These are phyloP conservation scores for Achlya flavicornis DNA, from an alignment of 2,888 invertebrate genomes.

Conservation along the genomic window DNA sequence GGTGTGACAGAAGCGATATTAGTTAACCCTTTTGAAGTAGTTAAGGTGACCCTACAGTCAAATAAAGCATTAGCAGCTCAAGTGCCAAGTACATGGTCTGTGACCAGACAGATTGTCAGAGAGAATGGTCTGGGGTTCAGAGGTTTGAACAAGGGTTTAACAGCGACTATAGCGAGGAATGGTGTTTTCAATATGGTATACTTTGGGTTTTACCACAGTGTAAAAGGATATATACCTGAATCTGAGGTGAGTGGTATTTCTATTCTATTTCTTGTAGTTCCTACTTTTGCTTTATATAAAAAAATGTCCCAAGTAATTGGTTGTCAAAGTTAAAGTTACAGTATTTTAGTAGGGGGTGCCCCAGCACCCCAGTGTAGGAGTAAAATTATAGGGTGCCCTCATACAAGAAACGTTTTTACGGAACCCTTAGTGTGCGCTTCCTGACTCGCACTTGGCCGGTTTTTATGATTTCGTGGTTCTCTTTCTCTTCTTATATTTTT, in stretches of 20 bases:
- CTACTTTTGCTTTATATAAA: too few relatives aligned
- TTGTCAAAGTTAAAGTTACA: too few relatives aligned
- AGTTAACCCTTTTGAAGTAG: constrained; percentile 97
- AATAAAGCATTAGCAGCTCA: constrained; percentile 86
- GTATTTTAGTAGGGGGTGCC: too few relatives aligned
- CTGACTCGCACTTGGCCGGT: too few relatives aligned
- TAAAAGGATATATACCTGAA: constrained; percentile 89
- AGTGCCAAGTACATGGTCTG: constrained; percentile 89
- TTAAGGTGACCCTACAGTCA: constrained; percentile 95
- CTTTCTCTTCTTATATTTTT: too few relatives aligned
- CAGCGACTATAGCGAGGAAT: constrained; percentile 94
- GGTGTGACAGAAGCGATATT: constrained; percentile 96
- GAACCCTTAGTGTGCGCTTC: too few relatives aligned
- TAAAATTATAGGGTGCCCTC: too few relatives aligned
- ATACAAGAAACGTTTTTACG: too few relatives aligned
- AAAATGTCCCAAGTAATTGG: too few relatives aligned
- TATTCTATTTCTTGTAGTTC: too few relatives aligned
- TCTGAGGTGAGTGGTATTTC: constrained; percentile 84
- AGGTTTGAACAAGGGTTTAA: constrained; percentile 94
- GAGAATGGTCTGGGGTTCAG: constrained; percentile 90
- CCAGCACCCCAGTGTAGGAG: too few relatives aligned
- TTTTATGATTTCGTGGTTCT: too few relatives aligned
- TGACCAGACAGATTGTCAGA: constrained; percentile 90
- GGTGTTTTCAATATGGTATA: constrained; percentile 97
- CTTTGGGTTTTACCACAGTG: constrained; percentile 97